Conservation (phyloP, 2,888 invertebrate species). For the Autographa pulchrina region DNA sequence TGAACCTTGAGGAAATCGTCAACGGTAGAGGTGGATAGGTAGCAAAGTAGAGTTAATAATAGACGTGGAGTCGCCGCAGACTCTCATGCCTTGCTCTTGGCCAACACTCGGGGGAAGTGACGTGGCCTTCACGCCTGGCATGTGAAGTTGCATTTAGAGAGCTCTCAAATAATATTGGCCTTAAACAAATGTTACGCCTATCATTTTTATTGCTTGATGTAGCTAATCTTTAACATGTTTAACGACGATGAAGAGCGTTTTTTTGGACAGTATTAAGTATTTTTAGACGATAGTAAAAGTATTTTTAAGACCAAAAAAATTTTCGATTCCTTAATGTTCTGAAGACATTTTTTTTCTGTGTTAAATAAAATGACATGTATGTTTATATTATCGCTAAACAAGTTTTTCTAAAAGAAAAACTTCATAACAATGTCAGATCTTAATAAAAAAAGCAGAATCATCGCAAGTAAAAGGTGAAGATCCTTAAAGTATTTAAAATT, state of each 20-base stretch:
- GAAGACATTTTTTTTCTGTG: too few relatives aligned
- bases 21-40: neutral
- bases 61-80: neutral
- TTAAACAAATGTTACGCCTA: neutral
- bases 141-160: neutral
- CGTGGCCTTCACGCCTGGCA: neutral
- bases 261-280: too few relatives aligned
- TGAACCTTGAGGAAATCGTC: neutral
- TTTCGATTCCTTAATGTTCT: too few relatives aligned
- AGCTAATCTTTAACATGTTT: too few relatives aligned
- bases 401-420: too few relatives aligned
- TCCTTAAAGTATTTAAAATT: constrained; percentile 22
- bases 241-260: too few relatives aligned
- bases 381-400: too few relatives aligned
- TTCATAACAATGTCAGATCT: neutral
- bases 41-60: constrained; percentile 6
- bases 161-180: neutral
- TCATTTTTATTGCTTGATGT: neutral
- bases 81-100: neutral
- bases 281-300: too few relatives aligned
- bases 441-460: neutral
- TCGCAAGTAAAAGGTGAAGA: constrained; percentile 1
- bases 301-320: too few relatives aligned
- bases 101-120: neutral
- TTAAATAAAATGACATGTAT: too few relatives aligned